Conservation (phyloP, 1,140 invertebrate species). For the Drosophila pruinosa region DNA sequence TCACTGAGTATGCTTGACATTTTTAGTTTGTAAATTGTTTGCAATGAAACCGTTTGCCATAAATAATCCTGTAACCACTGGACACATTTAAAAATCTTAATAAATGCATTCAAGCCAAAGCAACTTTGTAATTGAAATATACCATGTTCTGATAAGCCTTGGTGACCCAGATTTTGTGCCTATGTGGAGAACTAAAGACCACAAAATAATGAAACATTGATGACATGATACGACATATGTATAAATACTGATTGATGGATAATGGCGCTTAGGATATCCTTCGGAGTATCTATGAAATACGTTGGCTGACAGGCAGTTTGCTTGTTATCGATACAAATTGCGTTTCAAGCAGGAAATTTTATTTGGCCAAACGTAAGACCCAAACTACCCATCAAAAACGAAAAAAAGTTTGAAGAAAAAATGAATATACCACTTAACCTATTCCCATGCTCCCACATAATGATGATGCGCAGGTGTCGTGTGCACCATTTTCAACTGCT, state of each 20-base stretch:
- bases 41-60: too few relatives aligned
- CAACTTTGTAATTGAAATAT: too few relatives aligned
- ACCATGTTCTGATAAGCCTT: too few relatives aligned
- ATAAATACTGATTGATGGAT: background rate
- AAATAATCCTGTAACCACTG: too few relatives aligned
- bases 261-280: background rate
- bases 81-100: too few relatives aligned
- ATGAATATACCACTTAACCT: conserved; percentile 66
- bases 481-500: conserved; percentile 62
- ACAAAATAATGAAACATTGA: too few relatives aligned
- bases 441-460: conserved; percentile 59
- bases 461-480: conserved; percentile 74
- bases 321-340: conserved; percentile 75
- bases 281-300: conserved; percentile 15
- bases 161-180: too few relatives aligned
- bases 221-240: background rate
- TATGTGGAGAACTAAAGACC: background rate
- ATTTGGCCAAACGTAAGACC: conserved; percentile 45
- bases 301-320: conserved; percentile 51
- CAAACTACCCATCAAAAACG: conserved; percentile 28
- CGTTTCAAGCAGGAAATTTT: conserved; percentile 62
- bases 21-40: too few relatives aligned
- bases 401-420: background rate
- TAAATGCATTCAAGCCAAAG: too few relatives aligned
- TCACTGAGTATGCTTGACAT: too few relatives aligned